phyloP scores from a whole-genome alignment of 2,888 invertebrate species.

The Sinhomidia bicolor region DNA sequence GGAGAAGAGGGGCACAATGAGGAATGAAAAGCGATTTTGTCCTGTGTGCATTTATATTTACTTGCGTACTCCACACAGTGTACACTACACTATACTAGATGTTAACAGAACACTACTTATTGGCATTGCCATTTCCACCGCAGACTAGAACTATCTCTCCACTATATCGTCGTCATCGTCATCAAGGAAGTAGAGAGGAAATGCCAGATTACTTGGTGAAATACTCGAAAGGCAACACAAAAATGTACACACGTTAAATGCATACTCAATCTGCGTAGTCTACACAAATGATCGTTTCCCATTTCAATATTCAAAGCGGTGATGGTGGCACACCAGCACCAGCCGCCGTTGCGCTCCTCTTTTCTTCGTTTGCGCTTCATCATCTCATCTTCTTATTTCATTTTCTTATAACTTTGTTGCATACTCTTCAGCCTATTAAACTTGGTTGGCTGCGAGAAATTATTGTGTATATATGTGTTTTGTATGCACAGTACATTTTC shows the following conservation, averaged over 20 bases:
- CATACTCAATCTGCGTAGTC: slow-evolving; percentile 61
- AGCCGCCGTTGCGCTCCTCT: slow-evolving; percentile 45
- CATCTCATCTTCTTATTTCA: slow-evolving; percentile 41
- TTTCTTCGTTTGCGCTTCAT: background rate
- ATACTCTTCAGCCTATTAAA: background rate
- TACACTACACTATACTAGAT: no score
- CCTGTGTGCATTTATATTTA: background rate
- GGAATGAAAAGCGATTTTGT: slow-evolving; percentile 14
- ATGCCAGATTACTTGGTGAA: slow-evolving; percentile 17
- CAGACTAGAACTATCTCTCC: background rate
- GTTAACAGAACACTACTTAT: background rate
- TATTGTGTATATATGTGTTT: no score
- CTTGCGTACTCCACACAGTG: no score
- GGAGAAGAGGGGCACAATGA: slow-evolving; percentile 1
- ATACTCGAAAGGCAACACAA: background rate
- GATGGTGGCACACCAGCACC: background rate
- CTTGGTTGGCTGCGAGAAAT: background rate
- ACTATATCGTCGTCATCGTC: background rate
- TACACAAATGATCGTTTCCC: slow-evolving; percentile 65
- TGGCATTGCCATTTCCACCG: slow-evolving; percentile 23
- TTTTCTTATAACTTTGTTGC: background rate
- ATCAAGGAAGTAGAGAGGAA: slow-evolving; percentile 32
- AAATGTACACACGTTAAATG: slow-evolving; percentile 24
- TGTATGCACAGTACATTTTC: no score
- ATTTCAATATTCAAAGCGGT: slow-evolving; percentile 42